These are phyloP conservation scores for Blennius ocellaris DNA, from an alignment of 2,113 vertebrate species.

Conservation along the genomic window DNA sequence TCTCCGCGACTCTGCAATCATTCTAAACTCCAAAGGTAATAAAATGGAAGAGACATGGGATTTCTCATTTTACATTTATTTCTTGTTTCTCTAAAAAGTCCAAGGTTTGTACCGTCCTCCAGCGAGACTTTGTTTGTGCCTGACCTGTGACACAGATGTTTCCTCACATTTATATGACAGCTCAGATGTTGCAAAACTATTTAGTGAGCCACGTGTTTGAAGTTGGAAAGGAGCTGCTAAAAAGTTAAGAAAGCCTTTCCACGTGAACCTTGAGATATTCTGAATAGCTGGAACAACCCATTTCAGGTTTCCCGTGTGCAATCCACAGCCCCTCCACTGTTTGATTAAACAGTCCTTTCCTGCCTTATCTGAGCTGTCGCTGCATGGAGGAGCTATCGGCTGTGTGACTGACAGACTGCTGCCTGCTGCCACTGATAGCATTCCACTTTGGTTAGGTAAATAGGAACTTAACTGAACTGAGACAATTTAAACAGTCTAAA, in stretches of 20 bases:
- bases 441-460: constrained; percentile 76
- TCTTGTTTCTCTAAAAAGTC: no score
- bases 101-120: no score
- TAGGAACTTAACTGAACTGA: constrained; percentile 81
- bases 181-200: neutral
- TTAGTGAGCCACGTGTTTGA: constrained; percentile 3
- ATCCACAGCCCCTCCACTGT: constrained; percentile 56
- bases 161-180: neutral
- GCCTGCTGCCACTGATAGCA: constrained; percentile 73
- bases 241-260: constrained; percentile 7
- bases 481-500: constrained; percentile 82
- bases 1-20: no score
- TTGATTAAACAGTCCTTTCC: constrained; percentile 69
- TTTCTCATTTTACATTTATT: no score
- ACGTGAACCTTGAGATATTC: constrained; percentile 20
- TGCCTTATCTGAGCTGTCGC: constrained; percentile 69
- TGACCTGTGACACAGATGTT: neutral
- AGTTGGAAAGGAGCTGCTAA: neutral
- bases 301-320: constrained; percentile 41
- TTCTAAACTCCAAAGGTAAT: no score
- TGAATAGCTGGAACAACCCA: constrained; percentile 14
- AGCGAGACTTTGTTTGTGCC: neutral
- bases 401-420: constrained; percentile 67
- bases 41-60: no score
- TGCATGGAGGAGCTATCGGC: constrained; percentile 77